phyloP scores from a whole-genome alignment of 2,113 vertebrate species.

The Hemichromis elongatus region DNA sequence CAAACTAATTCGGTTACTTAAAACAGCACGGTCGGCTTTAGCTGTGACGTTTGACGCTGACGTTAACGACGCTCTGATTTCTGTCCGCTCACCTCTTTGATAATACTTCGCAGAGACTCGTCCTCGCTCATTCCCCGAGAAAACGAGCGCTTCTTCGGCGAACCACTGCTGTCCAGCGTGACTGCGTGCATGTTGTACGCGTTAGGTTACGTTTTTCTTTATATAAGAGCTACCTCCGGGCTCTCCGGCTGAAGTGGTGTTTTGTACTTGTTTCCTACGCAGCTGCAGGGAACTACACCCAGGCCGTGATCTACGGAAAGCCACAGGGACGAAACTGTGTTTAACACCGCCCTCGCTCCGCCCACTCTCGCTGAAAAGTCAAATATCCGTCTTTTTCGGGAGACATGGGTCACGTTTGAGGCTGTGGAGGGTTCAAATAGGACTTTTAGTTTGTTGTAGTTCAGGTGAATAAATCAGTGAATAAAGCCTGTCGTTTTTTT shows the following conservation, averaged over 20 bases:
- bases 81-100: conserved; percentile 63
- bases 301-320: conserved; percentile 36
- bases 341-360: background rate
- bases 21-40: background rate
- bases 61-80: background rate
- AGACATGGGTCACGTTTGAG: background rate
- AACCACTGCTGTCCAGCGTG: conserved; percentile 57
- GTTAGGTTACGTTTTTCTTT: conserved; percentile 10
- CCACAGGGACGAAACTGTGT: background rate
- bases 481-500: background rate
- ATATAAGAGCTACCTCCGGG: conserved; percentile 17
- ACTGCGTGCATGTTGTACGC: conserved; percentile 62
- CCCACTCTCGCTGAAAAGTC: background rate
- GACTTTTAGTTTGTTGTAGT: background rate
- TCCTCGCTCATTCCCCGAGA: conserved; percentile 76
- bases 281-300: conserved; percentile 39
- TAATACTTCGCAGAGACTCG: conserved; percentile 73
- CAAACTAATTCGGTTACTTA: background rate
- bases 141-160: conserved; percentile 64
- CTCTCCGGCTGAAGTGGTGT: background rate
- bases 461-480: background rate
- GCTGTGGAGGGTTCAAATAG: background rate
- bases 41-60: background rate
- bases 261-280: conserved; percentile 28
- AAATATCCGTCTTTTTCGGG: background rate